Percentiles rank a stretch among this genome's conserved stretches.
Evolutionary conservation across 2,113 vertebrate genomes (phyloP).

Genomic region (Nipponia nippon): DNA sequence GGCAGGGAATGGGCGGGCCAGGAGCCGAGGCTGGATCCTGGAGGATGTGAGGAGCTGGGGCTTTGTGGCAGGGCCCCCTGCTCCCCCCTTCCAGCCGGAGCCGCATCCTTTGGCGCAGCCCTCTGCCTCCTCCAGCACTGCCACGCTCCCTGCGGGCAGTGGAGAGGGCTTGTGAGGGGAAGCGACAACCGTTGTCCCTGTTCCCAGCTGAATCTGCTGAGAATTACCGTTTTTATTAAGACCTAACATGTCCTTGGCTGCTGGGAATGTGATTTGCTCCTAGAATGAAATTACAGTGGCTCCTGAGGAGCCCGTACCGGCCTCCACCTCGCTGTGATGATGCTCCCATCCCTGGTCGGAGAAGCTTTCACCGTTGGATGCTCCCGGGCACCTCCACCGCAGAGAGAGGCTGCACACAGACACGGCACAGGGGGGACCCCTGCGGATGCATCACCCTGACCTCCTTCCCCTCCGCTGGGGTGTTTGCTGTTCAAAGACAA

Average conservation of each 20-base stretch:
- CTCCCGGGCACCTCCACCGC: not conserved
- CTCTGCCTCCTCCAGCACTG: not conserved
- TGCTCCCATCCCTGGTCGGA: not conserved
- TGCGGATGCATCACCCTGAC: not conserved
- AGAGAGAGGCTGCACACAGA: not conserved
- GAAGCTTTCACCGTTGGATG: not conserved
- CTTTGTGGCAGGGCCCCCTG: not conserved
- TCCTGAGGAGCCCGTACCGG: not conserved
- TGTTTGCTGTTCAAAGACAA: not conserved
- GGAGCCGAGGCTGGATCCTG: not conserved
- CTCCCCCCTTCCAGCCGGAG: not conserved
- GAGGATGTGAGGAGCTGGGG: not conserved
- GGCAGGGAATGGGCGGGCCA: not conserved
- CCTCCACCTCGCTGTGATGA: not conserved
- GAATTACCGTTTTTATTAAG: conserved; percentile 66
- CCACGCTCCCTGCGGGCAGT: not conserved
- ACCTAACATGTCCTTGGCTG: conserved; percentile 39
- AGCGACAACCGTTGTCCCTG: not conserved
- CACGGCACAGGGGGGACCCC: accelerated
- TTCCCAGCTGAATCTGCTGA: conserved; percentile 41
- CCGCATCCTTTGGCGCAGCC: not conserved
- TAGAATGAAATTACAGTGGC: conserved; percentile 31
- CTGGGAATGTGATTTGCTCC: conserved; percentile 53
- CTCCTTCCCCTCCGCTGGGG: not conserved
- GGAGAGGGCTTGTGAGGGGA: not conserved